Percentiles rank a stretch among this genome's conserved stretches.
These are phyloP conservation scores for Drosophila vallismaia DNA, from an alignment of 2,888 invertebrate genomes.

Conservation along the genomic window DNA sequence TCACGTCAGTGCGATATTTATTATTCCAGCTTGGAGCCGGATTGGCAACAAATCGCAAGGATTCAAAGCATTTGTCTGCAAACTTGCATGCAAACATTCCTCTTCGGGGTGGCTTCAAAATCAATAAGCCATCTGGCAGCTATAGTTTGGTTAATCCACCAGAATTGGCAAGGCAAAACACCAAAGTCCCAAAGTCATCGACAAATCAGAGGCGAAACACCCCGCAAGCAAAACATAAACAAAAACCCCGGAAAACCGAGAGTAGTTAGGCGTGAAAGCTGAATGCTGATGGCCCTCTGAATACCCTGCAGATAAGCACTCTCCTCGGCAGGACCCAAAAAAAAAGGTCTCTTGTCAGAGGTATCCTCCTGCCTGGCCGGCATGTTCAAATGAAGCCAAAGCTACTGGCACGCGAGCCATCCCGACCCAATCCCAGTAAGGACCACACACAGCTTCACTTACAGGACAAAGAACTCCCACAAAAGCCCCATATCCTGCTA, in stretches of 20 bases:
- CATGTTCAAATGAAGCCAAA: conserved; percentile 7
- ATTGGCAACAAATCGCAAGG: conserved; percentile 65
- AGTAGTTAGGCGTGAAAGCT: not conserved
- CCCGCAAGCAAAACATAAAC: conserved; percentile 59
- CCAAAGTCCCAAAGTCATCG: conserved; percentile 73
- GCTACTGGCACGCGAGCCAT: conserved; percentile 24
- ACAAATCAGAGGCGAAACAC: conserved; percentile 58
- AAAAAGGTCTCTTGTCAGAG: not conserved
- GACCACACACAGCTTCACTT: not conserved
- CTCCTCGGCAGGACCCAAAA: not conserved
- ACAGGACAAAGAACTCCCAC: not conserved
- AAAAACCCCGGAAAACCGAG: conserved; percentile 44
- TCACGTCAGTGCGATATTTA: conserved; percentile 25
- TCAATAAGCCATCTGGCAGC: conserved; percentile 57
- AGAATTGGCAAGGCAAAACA: conserved; percentile 33
- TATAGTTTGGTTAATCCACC: conserved; percentile 56
- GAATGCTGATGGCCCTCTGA: conserved; percentile 5
- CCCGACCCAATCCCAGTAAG: conserved; percentile 5
- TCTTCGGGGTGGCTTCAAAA: conserved; percentile 34
- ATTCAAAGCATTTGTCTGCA: conserved; percentile 15
- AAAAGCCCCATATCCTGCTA: not conserved
- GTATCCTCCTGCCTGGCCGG: conserved; percentile 3
- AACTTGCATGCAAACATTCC: conserved; percentile 18
- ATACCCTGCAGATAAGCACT: conserved; percentile 14
- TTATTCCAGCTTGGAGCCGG: conserved; percentile 34